Evolutionary conservation across 2,797 vertebrate genomes (phyloP).

Genomic region (Triplophysa yarkandensis): DNA sequence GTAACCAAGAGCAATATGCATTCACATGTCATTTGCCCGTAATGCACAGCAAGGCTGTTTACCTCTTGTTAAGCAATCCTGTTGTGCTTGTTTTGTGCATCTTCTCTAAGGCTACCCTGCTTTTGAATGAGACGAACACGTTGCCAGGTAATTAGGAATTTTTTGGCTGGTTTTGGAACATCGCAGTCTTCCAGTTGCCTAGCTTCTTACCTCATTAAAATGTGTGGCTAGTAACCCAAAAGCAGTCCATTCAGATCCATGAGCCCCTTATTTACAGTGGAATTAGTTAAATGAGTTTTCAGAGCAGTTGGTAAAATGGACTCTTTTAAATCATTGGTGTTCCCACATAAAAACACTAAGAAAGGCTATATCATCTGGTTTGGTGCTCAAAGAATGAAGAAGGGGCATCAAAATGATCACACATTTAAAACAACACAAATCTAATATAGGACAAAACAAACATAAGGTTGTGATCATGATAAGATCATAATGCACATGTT

Average conservation of each 20-base stretch:
- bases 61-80: background rate
- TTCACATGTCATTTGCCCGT: background rate
- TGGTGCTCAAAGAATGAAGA: background rate
- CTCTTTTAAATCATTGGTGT: background rate
- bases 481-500: no score
- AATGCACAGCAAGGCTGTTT: conserved; percentile 12
- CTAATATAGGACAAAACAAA: no score
- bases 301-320: background rate
- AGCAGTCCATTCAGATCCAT: conserved; percentile 25
- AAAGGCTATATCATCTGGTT: background rate
- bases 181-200: conserved; percentile 19
- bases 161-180: conserved; percentile 24
- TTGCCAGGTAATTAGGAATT: conserved; percentile 14
- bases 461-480: no score
- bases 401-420: no score
- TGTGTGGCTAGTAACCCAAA: conserved; percentile 37
- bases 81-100: background rate
- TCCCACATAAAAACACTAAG: background rate
- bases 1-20: conserved; percentile 12
- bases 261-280: conserved; percentile 3
- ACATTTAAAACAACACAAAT: no score
- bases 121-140: conserved; percentile 9
- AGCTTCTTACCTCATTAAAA: conserved; percentile 32
- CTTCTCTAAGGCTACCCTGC: conserved; percentile 10
- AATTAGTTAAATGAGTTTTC: conserved; percentile 1